These are phyloP conservation scores for Eidolon helvum DNA, from an alignment of 2,113 vertebrate genomes.

Conservation along the genomic window DNA sequence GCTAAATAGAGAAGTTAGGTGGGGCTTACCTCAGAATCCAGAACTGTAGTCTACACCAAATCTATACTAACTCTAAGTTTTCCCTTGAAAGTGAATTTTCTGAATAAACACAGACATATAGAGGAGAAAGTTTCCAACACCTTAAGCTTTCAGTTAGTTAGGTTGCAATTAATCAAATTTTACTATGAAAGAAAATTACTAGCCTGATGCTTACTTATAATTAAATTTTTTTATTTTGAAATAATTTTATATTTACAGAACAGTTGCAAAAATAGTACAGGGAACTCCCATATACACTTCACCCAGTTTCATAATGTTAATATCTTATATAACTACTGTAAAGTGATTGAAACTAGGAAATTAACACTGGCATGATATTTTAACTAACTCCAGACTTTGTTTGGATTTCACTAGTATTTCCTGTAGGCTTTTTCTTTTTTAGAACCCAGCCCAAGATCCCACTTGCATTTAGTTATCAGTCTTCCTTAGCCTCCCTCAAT, in stretches of 20 bases:
- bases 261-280: neutral
- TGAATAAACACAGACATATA: neutral
- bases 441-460: neutral
- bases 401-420: neutral
- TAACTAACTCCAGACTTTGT: neutral
- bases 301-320: neutral
- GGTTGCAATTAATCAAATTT: conserved; percentile 45
- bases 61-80: neutral
- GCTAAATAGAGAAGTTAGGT: too few relatives aligned
- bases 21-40: neutral
- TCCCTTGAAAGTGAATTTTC: neutral
- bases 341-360: neutral
- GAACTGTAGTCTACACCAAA: fast-evolving
- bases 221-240: neutral
- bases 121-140: neutral
- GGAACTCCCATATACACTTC: neutral
- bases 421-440: neutral
- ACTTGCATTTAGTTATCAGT: neutral
- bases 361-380: neutral
- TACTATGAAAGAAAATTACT: conserved; percentile 15
- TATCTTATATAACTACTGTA: neutral
- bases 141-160: neutral
- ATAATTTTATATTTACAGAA: conserved; percentile 16
- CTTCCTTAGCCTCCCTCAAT: neutral
- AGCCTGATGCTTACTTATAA: neutral